Base-by-base conservation (phyloP, 2,113 vertebrate species). In the Bos indicus region DNA sequence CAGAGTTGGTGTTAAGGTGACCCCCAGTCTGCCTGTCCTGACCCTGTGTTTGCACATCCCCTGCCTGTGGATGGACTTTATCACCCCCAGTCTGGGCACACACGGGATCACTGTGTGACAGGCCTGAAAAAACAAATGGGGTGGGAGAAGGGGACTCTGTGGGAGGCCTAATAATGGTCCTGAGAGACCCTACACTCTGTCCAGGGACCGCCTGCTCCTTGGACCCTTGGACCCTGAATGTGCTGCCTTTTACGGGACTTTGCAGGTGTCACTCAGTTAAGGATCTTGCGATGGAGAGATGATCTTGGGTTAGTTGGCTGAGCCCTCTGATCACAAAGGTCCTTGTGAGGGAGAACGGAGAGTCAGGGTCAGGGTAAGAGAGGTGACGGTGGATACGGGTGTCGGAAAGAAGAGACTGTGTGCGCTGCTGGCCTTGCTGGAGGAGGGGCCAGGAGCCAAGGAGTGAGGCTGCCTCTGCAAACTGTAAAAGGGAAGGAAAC, bases 341-440 rank as follows among this genome's bases (percentile, higher is more conserved):
- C 88, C 59, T 36, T 13, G 6, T 2, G 36, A 23, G 25, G 12
- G 59, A 71, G 54, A 6, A 3, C 2, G 10, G 46, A 13, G 40
- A 54, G 25, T 3, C 25, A 21, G 51, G 21, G 14, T 36, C 77
- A 33, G 51, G 48, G 48, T 2, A 83, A 19, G 78, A 33, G 40
- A 51, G 0, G 60, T 10, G 9, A 21, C 5, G 4, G 26, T 0
- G 26, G 56, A 78, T 21, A 40, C 2, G 54, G 57, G 86, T 1
- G 46, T 52, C 19, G 6, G 6, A 13, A 19, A 90, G 52, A 81
- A 57, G 84, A 62, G 2, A 7, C 17, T 12, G 6, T 2, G 0
- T 7, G 5, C 2, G 1, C 2, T 3, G 28, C 89, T 30, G 1
- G 84, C 48, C 52, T 13, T 13, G 74, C 28, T 1, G 36, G 26